These are phyloP conservation scores for Sus scrofa DNA, from an alignment of 2,113 vertebrate genomes.

Conservation along the genomic window DNA sequence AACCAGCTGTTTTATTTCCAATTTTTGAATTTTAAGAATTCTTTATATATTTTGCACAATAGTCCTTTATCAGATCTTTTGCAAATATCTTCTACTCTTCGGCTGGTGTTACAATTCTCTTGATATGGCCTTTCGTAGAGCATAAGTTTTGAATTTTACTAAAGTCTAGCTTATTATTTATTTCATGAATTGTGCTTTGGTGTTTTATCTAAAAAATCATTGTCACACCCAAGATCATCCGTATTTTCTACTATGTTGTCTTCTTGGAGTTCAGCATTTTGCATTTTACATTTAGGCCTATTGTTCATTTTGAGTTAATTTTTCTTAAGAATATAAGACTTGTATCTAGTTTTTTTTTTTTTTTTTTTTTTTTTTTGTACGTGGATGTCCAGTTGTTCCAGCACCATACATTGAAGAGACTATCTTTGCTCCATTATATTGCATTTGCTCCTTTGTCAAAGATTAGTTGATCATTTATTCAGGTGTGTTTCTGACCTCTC, in stretches of 20 bases:
- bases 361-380: constrained; percentile 13
- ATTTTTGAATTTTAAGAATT: not conserved
- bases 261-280: constrained; percentile 28
- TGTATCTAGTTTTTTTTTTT: not conserved
- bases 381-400: not conserved
- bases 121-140: not conserved
- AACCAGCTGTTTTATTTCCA: not conserved
- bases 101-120: not conserved
- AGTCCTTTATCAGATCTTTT: not conserved
- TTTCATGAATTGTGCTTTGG: not conserved
- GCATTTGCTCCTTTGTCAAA: not conserved
- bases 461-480: not conserved
- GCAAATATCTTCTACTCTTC: not conserved
- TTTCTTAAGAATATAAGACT: not conserved
- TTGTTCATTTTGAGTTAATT: not conserved
- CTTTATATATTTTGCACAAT: not conserved
- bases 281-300: not conserved
- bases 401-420: not conserved
- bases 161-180: not conserved
- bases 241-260: not conserved
- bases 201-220: not conserved
- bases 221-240: not conserved
- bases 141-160: not conserved
- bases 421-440: not conserved
- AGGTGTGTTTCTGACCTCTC: not conserved